phyloP scores from a whole-genome alignment of 1,140 invertebrate genomes.

The Hestina assimilis region DNA sequence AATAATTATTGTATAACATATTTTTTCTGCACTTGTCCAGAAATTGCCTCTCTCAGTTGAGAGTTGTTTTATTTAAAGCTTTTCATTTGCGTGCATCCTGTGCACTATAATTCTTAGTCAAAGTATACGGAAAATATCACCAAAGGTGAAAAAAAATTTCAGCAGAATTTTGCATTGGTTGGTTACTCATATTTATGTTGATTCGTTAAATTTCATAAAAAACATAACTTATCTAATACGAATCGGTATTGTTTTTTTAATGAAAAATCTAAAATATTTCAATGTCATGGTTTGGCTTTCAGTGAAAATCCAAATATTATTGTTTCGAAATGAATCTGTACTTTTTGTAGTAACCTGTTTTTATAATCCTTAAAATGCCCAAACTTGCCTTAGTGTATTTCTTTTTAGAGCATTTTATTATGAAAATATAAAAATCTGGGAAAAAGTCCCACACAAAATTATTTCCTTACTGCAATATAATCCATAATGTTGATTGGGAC shows the following conservation, averaged over 20 bases:
- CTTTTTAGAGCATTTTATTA: conserved; percentile 49
- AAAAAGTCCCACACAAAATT: conserved; percentile 6
- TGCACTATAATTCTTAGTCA: conserved; percentile 61
- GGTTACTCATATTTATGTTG: neutral
- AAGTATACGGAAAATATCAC: conserved; percentile 62
- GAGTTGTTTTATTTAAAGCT: conserved; percentile 39
- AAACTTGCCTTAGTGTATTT: conserved; percentile 63
- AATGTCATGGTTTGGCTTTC: conserved; percentile 44
- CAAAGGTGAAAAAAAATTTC: conserved; percentile 17
- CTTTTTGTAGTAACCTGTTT: conserved; percentile 9
- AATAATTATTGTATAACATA: conserved; percentile 18
- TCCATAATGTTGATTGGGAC: conserved; percentile 37
- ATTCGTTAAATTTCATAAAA: neutral
- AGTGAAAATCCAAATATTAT: conserved; percentile 14
- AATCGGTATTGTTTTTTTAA: conserved; percentile 12
- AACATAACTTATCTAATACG: conserved; percentile 4
- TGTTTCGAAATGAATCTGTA: conserved; percentile 12
- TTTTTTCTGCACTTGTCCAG: conserved; percentile 21
- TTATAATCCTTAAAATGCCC: conserved; percentile 46
- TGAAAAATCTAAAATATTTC: conserved; percentile 18
- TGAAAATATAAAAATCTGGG: conserved; percentile 12
- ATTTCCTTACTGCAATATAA: neutral
- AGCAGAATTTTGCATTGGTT: neutral
- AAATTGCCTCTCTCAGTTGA: conserved; percentile 28
- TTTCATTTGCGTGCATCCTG: conserved; percentile 40